Conservation (phyloP, 2,888 invertebrate genomes). For the Gymnoscelis rufifasciata region DNA sequence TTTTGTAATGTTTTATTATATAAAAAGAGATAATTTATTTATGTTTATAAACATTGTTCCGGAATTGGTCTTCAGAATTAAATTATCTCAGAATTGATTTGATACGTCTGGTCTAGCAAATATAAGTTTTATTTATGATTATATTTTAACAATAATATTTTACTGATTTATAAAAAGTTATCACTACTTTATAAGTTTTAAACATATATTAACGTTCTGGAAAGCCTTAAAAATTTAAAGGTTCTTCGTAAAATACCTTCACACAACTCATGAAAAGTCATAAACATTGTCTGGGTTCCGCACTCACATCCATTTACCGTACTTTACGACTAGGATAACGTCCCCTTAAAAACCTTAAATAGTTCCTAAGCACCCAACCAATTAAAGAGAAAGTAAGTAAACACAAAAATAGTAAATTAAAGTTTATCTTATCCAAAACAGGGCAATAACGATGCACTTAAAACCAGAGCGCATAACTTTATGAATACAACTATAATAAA, state of each 20-base stretch:
- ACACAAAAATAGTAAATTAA: conserved; percentile 46
- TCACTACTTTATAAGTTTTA: too few species aligned
- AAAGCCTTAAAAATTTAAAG: background rate
- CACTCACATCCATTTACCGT: conserved; percentile 40
- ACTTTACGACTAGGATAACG: conserved; percentile 54
- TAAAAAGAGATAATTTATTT: background rate
- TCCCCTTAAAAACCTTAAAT: conserved; percentile 46
- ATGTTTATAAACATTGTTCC: too few species aligned
- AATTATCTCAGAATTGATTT: too few species aligned
- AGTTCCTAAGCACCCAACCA: conserved; percentile 52
- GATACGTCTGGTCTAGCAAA: too few species aligned
- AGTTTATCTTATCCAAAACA: conserved; percentile 54
- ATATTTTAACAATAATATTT: too few species aligned
- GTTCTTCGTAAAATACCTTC: conserved; percentile 4
- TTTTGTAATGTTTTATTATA: too few species aligned
- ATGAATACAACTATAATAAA: conserved; percentile 46
- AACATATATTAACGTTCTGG: too few species aligned
- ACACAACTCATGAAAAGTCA: conserved; percentile 8
- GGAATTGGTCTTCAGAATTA: too few species aligned
- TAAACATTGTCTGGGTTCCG: conserved; percentile 32
- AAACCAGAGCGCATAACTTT: conserved; percentile 45
- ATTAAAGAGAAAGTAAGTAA: conserved; percentile 58
- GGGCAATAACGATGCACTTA: conserved; percentile 45
- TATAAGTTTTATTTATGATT: too few species aligned
- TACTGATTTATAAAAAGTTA: background rate